These are phyloP conservation scores for Volucella inflata DNA, from an alignment of 2,888 invertebrate species.

Conservation along the genomic window DNA sequence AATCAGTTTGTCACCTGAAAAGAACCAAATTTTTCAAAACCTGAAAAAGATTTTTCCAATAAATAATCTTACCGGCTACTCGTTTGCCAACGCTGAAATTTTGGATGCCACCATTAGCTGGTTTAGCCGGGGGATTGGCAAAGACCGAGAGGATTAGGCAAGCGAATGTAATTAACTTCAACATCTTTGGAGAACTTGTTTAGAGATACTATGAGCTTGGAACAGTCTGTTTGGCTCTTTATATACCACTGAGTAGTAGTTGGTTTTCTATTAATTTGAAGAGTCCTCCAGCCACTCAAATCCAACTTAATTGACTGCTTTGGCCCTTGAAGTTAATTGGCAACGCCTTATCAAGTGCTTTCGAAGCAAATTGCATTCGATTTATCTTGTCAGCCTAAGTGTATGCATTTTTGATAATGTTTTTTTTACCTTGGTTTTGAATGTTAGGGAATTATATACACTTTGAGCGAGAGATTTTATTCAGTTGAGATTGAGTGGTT, in stretches of 20 bases:
- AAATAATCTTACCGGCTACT: conserved; percentile 38
- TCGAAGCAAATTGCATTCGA: too few species aligned
- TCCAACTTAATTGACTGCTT: too few species aligned
- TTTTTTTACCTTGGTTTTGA: too few species aligned
- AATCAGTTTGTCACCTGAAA: conserved; percentile 63
- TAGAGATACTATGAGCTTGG: conserved; percentile 15
- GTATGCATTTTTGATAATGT: too few species aligned
- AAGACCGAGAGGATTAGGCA: conserved; percentile 58
- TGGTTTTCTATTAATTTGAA: neutral
- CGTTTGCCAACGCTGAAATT: conserved; percentile 56
- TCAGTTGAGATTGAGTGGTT: neutral
- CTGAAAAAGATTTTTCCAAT: neutral
- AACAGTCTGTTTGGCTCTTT: neutral
- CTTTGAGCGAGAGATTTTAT: too few species aligned
- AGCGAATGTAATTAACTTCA: conserved; percentile 34
- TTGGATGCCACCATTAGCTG: conserved; percentile 49
- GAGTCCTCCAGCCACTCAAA: too few species aligned
- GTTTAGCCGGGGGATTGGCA: conserved; percentile 23
- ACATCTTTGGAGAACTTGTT: conserved; percentile 28
- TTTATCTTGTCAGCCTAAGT: too few species aligned
- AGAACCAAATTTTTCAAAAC: too few species aligned
- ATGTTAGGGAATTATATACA: too few species aligned
- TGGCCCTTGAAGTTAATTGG: too few species aligned
- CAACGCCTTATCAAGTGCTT: too few species aligned
- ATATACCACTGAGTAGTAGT: neutral